phyloP scores from a whole-genome alignment of 2,113 vertebrate species.

The Notarius lentiginosus region DNA sequence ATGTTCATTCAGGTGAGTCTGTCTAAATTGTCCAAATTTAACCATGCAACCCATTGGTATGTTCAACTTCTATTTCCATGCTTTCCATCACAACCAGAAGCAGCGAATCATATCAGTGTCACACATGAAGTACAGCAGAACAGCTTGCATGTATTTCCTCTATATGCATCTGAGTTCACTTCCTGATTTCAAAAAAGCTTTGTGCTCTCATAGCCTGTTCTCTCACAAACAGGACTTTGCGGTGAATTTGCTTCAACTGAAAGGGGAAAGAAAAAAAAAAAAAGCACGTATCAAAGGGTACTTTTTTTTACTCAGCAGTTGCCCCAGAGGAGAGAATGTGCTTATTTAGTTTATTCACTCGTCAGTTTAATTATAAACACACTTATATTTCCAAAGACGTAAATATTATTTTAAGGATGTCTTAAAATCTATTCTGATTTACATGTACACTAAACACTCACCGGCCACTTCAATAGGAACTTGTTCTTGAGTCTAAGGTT shows the following conservation, averaged over 20 bases:
- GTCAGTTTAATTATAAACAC: neutral
- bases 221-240: conserved; percentile 54
- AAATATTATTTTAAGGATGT: neutral
- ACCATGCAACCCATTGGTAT: conserved; percentile 66
- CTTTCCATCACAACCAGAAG: conserved; percentile 15
- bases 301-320: neutral
- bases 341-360: neutral
- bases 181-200: conserved; percentile 69
- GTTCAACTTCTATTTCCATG: conserved; percentile 33
- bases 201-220: conserved; percentile 32
- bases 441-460: neutral
- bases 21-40: conserved; percentile 43
- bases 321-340: neutral
- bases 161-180: conserved; percentile 69
- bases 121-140: conserved; percentile 28
- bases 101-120: neutral
- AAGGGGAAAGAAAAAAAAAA: neutral
- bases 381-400: neutral
- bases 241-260: conserved; percentile 47
- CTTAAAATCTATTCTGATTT: neutral
- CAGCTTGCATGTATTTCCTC: conserved; percentile 66
- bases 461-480: too few species aligned
- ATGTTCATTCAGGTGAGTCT: conserved; percentile 66
- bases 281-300: neutral
- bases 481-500: too few species aligned